Conservation (phyloP, 2,888 invertebrate genomes). For the Hirtodrosophila histrioides region DNA sequence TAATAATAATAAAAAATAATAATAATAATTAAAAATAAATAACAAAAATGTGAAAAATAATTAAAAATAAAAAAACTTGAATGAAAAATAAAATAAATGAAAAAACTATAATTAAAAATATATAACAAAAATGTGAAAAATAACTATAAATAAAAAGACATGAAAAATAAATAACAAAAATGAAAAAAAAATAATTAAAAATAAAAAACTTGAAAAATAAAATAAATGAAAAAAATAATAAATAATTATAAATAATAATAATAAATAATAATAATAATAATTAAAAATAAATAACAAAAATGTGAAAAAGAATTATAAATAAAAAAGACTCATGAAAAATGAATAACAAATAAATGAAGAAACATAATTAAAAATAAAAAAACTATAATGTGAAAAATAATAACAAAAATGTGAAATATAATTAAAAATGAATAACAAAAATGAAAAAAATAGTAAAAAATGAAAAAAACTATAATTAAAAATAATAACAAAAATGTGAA, state of each 20-base stretch:
- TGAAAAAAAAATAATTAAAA: not conserved
- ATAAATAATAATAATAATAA: not conserved
- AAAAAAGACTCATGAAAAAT: conserved; percentile 4
- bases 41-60: not conserved
- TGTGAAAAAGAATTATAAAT: not conserved
- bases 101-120: not conserved
- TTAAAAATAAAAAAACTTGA: conserved; percentile 8
- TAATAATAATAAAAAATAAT: conserved; percentile 2
- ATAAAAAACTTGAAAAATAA: conserved; percentile 5
- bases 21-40: not conserved
- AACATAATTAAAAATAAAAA: not conserved
- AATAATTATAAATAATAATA: no score
- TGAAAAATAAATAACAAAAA: no score
- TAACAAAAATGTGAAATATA: not conserved
- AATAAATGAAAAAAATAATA: not conserved
- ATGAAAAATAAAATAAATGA: conserved; percentile 3
- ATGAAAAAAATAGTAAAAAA: not conserved
- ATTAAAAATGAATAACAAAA: not conserved
- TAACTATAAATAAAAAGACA: no score
- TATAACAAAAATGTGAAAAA: not conserved
- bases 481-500: not conserved
- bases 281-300: not conserved
- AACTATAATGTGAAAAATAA: not conserved
- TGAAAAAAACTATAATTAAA: not conserved
- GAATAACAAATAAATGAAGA: no score